phyloP scores from a whole-genome alignment of 2,888 invertebrate species.

The Drosophila sordidula region DNA sequence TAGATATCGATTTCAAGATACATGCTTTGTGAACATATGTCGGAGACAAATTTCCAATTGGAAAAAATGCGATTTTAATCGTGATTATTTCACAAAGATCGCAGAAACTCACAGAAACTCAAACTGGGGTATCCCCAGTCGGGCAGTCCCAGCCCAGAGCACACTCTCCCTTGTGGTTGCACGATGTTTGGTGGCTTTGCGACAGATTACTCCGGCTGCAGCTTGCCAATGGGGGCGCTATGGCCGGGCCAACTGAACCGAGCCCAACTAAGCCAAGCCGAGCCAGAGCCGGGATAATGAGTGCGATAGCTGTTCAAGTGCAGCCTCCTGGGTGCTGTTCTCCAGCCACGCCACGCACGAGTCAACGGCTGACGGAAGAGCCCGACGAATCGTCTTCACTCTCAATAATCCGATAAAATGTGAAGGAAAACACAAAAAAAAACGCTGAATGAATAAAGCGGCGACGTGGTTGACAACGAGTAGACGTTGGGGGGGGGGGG shows the following conservation, averaged over 20 bases:
- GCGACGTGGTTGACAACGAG: constrained; percentile 34
- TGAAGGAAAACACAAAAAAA: constrained; percentile 23
- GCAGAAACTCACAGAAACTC: too few relatives aligned
- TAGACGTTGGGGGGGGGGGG: not conserved
- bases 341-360: constrained; percentile 10
- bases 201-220: not conserved
- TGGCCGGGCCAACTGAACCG: too few relatives aligned
- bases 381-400: constrained; percentile 37
- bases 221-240: too few relatives aligned
- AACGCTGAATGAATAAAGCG: constrained; percentile 31
- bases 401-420: constrained; percentile 72
- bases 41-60: too few relatives aligned
- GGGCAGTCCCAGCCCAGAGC: too few relatives aligned
- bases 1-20: too few relatives aligned
- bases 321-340: constrained; percentile 19
- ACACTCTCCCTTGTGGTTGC: too few relatives aligned
- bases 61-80: too few relatives aligned
- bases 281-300: constrained; percentile 25
- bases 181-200: not conserved
- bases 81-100: too few relatives aligned
- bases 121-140: too few relatives aligned
- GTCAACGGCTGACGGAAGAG: not conserved
- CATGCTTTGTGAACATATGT: too few relatives aligned
- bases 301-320: constrained; percentile 62
- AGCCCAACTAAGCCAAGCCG: constrained; percentile 2